Evolutionary conservation across 2,113 vertebrate genomes (phyloP), one percentile per base, ranked within the genome.

Genomic region (Lampris incognitus): DNA sequence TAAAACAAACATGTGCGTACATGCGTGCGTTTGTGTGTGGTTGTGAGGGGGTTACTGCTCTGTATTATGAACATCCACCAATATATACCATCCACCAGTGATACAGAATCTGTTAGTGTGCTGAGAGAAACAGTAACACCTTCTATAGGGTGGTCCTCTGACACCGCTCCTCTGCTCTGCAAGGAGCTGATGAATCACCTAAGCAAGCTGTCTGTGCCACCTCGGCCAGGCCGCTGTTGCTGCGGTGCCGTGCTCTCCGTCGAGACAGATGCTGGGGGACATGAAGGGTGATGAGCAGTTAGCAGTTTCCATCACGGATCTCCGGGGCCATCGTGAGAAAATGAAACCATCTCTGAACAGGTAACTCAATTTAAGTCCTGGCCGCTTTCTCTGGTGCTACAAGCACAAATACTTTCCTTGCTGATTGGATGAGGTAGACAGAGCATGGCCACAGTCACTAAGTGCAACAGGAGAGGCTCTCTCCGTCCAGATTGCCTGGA

Each of bases 331-430:
- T 89, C 85, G 77, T 67, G 65, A 72, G 89, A 90, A 93, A 93
- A 93, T 91, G 88, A 91, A 91, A 93, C 90, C 87, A 86, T 90
- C 91, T 88, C 91, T 59, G 85, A 92, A 85, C 90, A 91, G 90
- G 91, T 93, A 92, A 93, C 92, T 93, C 89, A 93, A 93, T 93
- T 92, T 92, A 91, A 88, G 85, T 87, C 38, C 78, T 83, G 88
- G 82, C 83, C 60, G 77, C 86, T 78, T 87, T 89, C 92, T 87
- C 81, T 52, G 77, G 66, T 64, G 85, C 85, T 87, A 90, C 90
- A 86, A 89, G 88, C 89, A 82, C 88, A 91, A 89, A 90, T 91
- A 88, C 92, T 89, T 89, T 89, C 87, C 88, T 87, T 85, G 87
- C 83, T 91, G 92, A 93, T 92, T 90, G 91, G 88, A 88, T 85